Conservation (phyloP, 2,113 vertebrate species). For the Otis tarda region DNA sequence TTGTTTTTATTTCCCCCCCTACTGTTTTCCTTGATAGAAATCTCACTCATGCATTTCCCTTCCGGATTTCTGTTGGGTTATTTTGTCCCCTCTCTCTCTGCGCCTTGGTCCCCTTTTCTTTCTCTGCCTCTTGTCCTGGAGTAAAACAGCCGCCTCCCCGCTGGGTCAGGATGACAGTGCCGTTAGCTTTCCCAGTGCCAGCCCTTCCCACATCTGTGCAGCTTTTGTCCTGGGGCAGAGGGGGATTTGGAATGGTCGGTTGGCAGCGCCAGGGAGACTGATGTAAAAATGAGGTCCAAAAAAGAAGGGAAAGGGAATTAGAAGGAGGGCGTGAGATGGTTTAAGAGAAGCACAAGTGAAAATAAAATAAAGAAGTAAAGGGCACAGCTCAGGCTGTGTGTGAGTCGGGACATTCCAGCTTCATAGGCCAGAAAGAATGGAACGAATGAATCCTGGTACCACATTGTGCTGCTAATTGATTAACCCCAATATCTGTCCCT, state of each 20-base stretch:
- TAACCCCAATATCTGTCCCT: not conserved
- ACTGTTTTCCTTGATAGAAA: conserved; percentile 76
- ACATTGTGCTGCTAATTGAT: not conserved
- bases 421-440: not conserved
- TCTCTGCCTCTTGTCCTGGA: conserved; percentile 67
- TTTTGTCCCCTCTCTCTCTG: conserved; percentile 70
- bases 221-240: conserved; percentile 75
- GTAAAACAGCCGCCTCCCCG: conserved; percentile 63
- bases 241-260: conserved; percentile 78
- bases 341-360: conserved; percentile 37
- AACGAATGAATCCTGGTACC: not conserved
- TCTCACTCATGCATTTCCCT: conserved; percentile 79
- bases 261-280: conserved; percentile 77
- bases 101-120: conserved; percentile 66
- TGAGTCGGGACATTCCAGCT: not conserved
- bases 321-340: conserved; percentile 53
- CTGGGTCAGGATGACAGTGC: conserved; percentile 77
- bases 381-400: not conserved
- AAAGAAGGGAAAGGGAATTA: conserved; percentile 46
- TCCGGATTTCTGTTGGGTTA: conserved; percentile 74
- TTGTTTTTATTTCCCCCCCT: conserved; percentile 66
- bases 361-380: conserved; percentile 44
- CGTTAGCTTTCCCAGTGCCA: conserved; percentile 70
- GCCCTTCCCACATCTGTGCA: conserved; percentile 77
- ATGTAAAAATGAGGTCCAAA: conserved; percentile 71